A percentile compares a stretch with the other conserved stretches of the same genome.
phyloP scores from a whole-genome alignment of 2,797 vertebrate species.

The Sebastes matsubarae region DNA sequence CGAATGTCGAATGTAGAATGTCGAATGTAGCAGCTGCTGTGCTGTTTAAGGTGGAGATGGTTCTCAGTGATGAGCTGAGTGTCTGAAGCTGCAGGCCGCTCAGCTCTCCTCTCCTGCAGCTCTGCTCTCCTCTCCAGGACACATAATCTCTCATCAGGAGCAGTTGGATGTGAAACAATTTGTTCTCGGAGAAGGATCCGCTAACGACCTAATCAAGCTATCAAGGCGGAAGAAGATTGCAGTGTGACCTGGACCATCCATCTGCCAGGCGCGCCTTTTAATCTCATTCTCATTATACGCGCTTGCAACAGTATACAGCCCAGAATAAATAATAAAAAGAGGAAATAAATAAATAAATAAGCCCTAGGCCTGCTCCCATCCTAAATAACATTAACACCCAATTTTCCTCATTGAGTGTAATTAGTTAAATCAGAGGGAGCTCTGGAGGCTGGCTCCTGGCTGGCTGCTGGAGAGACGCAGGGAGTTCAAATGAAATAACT shows the following conservation, averaged over 20 bases:
- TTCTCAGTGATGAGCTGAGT: conserved; percentile 77
- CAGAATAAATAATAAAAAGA: conserved; percentile 78
- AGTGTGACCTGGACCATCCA: conserved; percentile 95
- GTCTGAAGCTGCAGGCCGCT: conserved; percentile 63
- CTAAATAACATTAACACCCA: conserved; percentile 97
- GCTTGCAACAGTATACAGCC: conserved; percentile 61
- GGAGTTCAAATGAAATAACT: conserved; percentile 90
- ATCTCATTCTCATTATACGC: conserved; percentile 91
- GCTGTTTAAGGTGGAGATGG: conserved; percentile 46
- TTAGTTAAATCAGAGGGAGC: conserved; percentile 99
- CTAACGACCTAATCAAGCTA: conserved; percentile 99
- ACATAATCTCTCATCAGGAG: conserved; percentile 93
- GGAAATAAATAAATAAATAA: conserved; percentile 78
- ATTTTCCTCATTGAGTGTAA: conserved; percentile 94
- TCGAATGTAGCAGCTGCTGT: conserved; percentile 1
- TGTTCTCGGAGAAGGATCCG: conserved; percentile 90
- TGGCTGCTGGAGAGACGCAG: conserved; percentile 66
- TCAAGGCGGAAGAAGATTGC: conserved; percentile 97
- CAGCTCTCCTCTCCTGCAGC: conserved; percentile 29
- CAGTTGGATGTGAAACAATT: conserved; percentile 97
- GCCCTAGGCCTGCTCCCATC: conserved; percentile 58
- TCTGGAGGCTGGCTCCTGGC: conserved; percentile 61
- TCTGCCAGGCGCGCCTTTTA: conserved; percentile 91
- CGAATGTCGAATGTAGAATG: no score
- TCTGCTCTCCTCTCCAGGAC: conserved; percentile 62